Percentiles rank a stretch among this genome's conserved stretches.
These are phyloP conservation scores for Poicephalus gulielmi DNA, from an alignment of 2,113 vertebrate genomes.

Conservation along the genomic window DNA sequence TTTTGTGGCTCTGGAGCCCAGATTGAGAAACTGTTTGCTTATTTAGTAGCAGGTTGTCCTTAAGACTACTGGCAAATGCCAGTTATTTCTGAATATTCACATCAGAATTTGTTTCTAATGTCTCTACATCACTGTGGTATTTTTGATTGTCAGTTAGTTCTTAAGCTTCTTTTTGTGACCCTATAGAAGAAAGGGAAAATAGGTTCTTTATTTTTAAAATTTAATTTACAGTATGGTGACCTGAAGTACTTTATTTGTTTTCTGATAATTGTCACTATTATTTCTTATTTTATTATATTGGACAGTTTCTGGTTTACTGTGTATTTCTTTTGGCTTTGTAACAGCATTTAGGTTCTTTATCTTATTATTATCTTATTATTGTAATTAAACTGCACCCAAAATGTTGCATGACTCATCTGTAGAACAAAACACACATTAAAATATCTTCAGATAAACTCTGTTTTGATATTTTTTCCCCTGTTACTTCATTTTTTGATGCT, in stretches of 20 bases:
- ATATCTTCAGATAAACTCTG: background rate
- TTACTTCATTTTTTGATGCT: background rate
- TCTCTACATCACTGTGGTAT: background rate
- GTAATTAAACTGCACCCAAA: background rate
- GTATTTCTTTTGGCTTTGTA: background rate
- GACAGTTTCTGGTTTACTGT: background rate
- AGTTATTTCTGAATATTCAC: background rate
- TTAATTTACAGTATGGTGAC: background rate
- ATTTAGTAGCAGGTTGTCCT: background rate
- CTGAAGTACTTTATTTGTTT: background rate
- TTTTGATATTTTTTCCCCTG: background rate
- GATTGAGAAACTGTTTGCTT: background rate
- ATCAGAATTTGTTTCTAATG: background rate
- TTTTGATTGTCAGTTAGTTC: background rate
- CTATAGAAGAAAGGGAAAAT: background rate
- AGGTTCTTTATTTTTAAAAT: background rate
- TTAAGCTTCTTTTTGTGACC: background rate
- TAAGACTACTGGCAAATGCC: background rate
- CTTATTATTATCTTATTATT: background rate
- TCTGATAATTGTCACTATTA: background rate
- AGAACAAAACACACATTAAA: background rate
- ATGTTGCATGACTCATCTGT: background rate
- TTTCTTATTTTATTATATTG: background rate
- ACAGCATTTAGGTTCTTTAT: background rate
- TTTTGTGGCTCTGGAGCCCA: background rate